These are phyloP conservation scores for Discoglossus pictus DNA, from an alignment of 2,797 vertebrate genomes.

Conservation along the genomic window DNA sequence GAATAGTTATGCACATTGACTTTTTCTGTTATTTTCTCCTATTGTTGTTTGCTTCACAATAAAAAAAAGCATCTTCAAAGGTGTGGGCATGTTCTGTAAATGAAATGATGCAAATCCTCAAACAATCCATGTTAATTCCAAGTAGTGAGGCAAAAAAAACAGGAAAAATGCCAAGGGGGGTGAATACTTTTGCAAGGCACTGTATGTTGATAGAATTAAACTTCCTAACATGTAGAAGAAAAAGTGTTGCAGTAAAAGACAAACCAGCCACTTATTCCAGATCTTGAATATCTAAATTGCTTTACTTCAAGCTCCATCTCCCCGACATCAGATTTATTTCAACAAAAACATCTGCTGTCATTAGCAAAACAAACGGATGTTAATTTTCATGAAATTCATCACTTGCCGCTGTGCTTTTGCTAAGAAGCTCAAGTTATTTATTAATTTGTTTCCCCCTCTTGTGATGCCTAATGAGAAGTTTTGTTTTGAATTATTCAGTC, in stretches of 20 bases:
- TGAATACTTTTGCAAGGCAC: too few species aligned
- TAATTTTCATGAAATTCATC: slow-evolving; percentile 56
- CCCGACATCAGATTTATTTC: slow-evolving; percentile 52
- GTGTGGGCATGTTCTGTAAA: too few species aligned
- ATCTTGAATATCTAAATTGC: slow-evolving; percentile 46
- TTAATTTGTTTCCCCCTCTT: slow-evolving; percentile 15
- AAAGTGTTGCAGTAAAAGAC: slow-evolving; percentile 26
- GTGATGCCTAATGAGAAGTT: slow-evolving; percentile 31
- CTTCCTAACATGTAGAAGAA: slow-evolving; percentile 7
- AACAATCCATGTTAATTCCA: too few species aligned
- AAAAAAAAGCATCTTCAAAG: too few species aligned
- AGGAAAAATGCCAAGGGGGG: too few species aligned
- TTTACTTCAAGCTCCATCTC: slow-evolving; percentile 52
- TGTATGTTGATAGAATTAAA: slow-evolving; percentile 13
- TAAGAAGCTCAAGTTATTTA: slow-evolving; percentile 4
- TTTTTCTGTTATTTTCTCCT: too few species aligned
- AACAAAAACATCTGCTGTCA: slow-evolving; percentile 54
- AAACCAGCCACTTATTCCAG: slow-evolving; percentile 31
- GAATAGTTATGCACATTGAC: too few species aligned
- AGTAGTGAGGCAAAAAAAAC: too few species aligned
- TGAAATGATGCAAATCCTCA: too few species aligned
- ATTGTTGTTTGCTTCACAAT: too few species aligned
- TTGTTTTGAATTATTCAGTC: slow-evolving; percentile 4
- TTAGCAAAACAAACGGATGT: slow-evolving; percentile 59
- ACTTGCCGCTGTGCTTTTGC: slow-evolving; percentile 35